phyloP scores from a whole-genome alignment of 92 coral and sea anemone genomes.

The Micromussa lordhowensis region DNA sequence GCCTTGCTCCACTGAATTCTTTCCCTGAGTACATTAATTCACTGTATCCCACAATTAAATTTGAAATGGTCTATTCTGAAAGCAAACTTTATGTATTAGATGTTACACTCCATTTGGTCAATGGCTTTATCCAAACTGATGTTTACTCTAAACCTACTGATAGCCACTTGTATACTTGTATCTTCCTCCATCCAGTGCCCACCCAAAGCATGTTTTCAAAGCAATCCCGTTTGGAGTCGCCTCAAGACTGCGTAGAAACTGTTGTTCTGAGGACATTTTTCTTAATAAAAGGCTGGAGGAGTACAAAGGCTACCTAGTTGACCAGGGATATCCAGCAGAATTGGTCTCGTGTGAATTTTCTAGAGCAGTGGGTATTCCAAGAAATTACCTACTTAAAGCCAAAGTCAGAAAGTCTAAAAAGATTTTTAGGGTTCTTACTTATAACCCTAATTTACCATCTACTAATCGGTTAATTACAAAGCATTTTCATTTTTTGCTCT shows the following conservation, averaged over 20 bases:
- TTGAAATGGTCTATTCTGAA: not conserved
- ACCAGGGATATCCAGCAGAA: too few relatives aligned
- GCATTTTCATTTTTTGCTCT: not conserved
- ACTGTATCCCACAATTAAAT: conserved; percentile 27
- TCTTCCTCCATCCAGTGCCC: too few relatives aligned
- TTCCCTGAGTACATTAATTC: conserved; percentile 40
- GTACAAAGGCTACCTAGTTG: too few relatives aligned
- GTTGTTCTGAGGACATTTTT: too few relatives aligned
- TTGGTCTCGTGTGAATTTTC: too few relatives aligned
- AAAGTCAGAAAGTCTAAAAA: not conserved
- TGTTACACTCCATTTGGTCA: not conserved
- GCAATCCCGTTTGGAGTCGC: too few relatives aligned
- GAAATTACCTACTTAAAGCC: not conserved
- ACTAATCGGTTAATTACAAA: not conserved
- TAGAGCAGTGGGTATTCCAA: not conserved
- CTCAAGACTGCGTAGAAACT: too few relatives aligned
- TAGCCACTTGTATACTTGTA: too few relatives aligned
- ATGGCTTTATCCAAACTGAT: too few relatives aligned
- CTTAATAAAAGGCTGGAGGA: too few relatives aligned
- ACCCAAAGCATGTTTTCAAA: too few relatives aligned
- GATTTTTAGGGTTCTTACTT: not conserved
- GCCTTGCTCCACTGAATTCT: not conserved
- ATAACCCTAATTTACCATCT: not conserved
- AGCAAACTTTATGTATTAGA: not conserved
- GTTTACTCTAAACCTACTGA: too few relatives aligned